Percentiles rank a stretch among this genome's conserved stretches.
Conservation (phyloP, 1,140 invertebrate genomes). For the Drosophila biarmipes region DNA sequence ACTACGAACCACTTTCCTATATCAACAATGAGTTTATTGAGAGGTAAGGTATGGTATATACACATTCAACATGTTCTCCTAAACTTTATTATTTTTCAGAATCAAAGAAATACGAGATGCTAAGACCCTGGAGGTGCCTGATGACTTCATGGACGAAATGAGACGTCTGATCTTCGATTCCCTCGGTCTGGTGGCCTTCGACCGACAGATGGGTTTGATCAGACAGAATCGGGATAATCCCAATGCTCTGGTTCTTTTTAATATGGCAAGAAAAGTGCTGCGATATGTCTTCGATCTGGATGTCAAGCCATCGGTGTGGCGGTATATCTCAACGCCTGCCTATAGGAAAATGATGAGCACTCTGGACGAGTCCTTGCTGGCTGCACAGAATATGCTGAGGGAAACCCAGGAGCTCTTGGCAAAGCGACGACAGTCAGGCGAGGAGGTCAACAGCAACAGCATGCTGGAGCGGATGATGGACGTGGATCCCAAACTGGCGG, state of each 20-base stretch:
- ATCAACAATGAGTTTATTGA: constrained; percentile 73
- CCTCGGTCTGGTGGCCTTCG: constrained; percentile 88
- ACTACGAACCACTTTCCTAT: constrained; percentile 61
- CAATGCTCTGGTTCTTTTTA: constrained; percentile 21
- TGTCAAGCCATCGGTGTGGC: constrained; percentile 87
- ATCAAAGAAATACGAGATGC: constrained; percentile 85
- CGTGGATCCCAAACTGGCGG: constrained; percentile 86
- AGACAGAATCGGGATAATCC: constrained; percentile 9
- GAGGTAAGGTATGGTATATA: constrained; percentile 26
- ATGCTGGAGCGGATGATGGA: constrained; percentile 87
- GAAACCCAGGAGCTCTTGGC: constrained; percentile 33
- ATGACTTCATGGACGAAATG: constrained; percentile 87
- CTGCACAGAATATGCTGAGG: constrained; percentile 40
- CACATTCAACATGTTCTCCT: not conserved
- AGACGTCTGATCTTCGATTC: constrained; percentile 90
- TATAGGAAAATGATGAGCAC: constrained; percentile 86
- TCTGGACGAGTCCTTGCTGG: constrained; percentile 59
- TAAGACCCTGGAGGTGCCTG: constrained; percentile 86
- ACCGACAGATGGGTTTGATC: constrained; percentile 86
- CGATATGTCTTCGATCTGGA: constrained; percentile 84
- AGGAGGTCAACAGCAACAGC: constrained; percentile 60
- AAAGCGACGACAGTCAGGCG: constrained; percentile 27
- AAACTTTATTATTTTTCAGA: not conserved
- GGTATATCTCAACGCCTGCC: constrained; percentile 85
- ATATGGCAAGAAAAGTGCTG: not conserved